Evolutionary conservation across 2,113 vertebrate genomes (phyloP).

Genomic region (Jacana jacana): DNA sequence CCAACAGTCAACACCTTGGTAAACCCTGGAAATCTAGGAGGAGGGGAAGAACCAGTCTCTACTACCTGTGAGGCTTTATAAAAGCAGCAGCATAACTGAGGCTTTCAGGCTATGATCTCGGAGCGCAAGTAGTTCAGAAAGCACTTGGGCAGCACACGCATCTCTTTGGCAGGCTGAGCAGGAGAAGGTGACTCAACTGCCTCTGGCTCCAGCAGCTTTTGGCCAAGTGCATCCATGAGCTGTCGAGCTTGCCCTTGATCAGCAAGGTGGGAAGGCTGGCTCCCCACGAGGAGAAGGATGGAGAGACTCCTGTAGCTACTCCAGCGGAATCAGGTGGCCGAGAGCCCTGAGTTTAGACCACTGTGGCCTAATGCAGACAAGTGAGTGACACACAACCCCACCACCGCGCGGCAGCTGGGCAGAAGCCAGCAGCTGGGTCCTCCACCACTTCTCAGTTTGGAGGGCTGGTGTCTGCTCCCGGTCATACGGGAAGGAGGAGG

Average conservation of each 20-base stretch:
- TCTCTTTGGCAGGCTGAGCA: slow-evolving; percentile 67
- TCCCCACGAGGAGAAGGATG: slow-evolving; percentile 43
- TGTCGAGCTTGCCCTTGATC: slow-evolving; percentile 14
- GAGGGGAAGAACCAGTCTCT: slow-evolving; percentile 10
- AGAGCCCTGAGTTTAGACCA: not conserved
- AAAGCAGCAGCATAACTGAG: slow-evolving; percentile 60
- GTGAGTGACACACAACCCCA: not conserved
- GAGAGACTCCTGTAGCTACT: slow-evolving; percentile 2
- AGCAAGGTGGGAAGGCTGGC: slow-evolving; percentile 38
- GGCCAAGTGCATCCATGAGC: slow-evolving; percentile 70
- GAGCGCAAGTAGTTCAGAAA: slow-evolving; percentile 48
- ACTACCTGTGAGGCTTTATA: slow-evolving; percentile 47
- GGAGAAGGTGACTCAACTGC: slow-evolving; percentile 62
- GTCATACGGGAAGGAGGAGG: slow-evolving; percentile 46
- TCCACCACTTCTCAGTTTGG: not conserved
- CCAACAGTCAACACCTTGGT: not conserved
- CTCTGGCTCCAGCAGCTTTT: slow-evolving; percentile 74
- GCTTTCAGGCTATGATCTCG: slow-evolving; percentile 34
- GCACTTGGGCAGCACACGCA: slow-evolving; percentile 33
- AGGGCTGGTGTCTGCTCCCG: slow-evolving; percentile 46
- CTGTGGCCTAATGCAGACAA: not conserved
- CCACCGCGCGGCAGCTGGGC: not conserved
- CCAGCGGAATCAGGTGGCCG: not conserved
- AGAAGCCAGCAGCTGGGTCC: not conserved
- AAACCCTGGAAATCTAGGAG: slow-evolving; percentile 25